A percentile compares a stretch with the other conserved stretches of the same genome.
Evolutionary conservation across 2,888 invertebrate species (phyloP).

Genomic region (Vannuccia rotundouncinata): DNA sequence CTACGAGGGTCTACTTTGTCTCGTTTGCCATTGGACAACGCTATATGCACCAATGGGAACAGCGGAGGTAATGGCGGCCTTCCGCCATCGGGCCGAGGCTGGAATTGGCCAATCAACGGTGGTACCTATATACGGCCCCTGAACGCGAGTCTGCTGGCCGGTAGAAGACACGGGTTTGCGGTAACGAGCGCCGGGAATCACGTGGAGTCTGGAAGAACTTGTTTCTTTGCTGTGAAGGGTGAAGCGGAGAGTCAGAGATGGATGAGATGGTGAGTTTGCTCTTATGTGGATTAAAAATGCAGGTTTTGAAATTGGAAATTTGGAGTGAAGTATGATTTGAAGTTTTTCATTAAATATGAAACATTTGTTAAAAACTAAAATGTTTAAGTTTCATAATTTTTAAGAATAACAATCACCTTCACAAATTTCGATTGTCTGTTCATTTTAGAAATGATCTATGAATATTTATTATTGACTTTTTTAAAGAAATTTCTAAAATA

Average conservation of each 20-base stretch:
- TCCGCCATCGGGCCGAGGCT: not conserved
- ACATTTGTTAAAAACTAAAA: no score
- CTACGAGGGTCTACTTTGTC: not conserved
- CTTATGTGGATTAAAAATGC: no score
- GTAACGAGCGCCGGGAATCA: not conserved
- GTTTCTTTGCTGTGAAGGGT: not conserved
- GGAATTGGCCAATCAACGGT: slow-evolving; percentile 4
- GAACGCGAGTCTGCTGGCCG: not conserved
- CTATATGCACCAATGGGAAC: not conserved
- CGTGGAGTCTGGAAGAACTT: not conserved
- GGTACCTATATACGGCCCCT: not conserved
- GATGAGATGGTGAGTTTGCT: slow-evolving; percentile 15
- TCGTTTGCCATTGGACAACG: not conserved
- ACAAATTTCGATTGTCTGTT: no score
- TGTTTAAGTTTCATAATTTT: no score
- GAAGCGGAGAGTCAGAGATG: slow-evolving; percentile 1
- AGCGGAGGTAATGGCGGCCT: not conserved
- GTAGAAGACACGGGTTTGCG: not conserved
- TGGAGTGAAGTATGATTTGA: no score
- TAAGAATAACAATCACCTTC: no score
- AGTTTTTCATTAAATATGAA: no score
- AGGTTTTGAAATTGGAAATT: no score
- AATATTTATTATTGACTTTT: no score
- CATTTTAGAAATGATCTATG: no score
- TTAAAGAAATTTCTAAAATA: no score